Conservation (phyloP, 1,140 invertebrate genomes). For the Muscidifurax raptorellus region DNA sequence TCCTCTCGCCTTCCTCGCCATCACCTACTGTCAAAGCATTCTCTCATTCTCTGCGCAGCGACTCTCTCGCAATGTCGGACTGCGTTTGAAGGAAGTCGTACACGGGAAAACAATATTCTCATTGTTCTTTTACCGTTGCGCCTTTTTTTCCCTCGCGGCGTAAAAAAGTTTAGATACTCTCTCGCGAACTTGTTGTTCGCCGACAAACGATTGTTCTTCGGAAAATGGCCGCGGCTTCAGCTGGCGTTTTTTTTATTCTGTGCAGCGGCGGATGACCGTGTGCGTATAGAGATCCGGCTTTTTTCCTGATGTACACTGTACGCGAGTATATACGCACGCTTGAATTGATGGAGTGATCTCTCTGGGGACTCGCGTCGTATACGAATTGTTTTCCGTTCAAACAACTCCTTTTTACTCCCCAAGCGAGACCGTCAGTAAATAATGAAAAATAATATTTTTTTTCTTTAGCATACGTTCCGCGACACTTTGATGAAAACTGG, state of each 20-base stretch:
- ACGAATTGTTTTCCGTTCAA: too few species aligned
- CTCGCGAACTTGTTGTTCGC: neutral
- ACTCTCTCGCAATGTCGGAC: neutral
- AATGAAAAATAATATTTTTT: neutral
- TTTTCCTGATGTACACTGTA: too few species aligned
- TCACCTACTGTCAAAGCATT: neutral
- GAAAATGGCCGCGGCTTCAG: neutral
- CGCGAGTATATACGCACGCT: too few species aligned
- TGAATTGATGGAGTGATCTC: too few species aligned
- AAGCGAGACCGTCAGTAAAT: too few species aligned
- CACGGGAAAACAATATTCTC: neutral
- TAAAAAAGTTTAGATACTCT: neutral
- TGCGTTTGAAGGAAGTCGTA: neutral
- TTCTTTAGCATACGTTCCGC: too few species aligned
- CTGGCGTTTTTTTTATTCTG: neutral
- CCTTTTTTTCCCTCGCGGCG: neutral
- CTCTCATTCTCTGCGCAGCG: neutral
- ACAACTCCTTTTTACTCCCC: too few species aligned
- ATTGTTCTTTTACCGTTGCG: neutral
- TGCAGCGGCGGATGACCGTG: neutral
- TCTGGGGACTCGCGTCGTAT: too few species aligned
- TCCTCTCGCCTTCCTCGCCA: too few species aligned
- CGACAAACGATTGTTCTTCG: neutral
- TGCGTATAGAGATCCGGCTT: too few species aligned
- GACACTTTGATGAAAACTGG: too few species aligned